Conservation (phyloP, 2,888 invertebrate species). For the Catocala sponsa region DNA sequence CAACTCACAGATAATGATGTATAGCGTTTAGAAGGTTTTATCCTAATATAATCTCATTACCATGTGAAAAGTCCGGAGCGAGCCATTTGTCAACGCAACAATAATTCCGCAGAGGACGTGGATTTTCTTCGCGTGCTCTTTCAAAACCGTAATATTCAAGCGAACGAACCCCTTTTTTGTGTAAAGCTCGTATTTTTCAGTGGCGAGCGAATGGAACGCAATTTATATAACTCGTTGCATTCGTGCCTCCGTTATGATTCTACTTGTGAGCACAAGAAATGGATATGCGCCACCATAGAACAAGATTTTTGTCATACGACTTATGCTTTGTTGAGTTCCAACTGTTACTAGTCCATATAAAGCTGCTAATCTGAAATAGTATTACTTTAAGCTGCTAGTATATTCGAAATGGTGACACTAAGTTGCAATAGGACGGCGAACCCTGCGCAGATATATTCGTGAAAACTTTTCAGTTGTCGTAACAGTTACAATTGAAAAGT, state of each 20-base stretch:
- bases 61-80: conserved; percentile 34
- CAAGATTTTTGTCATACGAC: conserved; percentile 32
- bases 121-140: conserved; percentile 60
- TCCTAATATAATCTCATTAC: conserved; percentile 32
- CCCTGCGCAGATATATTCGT: not conserved
- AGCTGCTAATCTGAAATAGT: too few species aligned
- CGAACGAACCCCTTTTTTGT: conserved; percentile 67
- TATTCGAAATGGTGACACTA: not conserved
- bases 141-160: conserved; percentile 66
- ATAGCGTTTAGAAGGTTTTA: conserved; percentile 4
- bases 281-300: conserved; percentile 40
- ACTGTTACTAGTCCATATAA: too few species aligned
- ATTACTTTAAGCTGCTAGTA: too few species aligned
- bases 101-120: conserved; percentile 56
- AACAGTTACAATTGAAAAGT: conserved; percentile 21
- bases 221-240: conserved; percentile 70
- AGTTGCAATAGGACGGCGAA: not conserved
- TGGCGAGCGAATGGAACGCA: conserved; percentile 69
- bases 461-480: not conserved
- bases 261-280: conserved; percentile 29
- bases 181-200: conserved; percentile 74
- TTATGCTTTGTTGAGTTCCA: too few species aligned
- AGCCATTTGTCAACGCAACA: conserved; percentile 71
- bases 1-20: too few species aligned
- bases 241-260: conserved; percentile 42